Evolutionary conservation across 2,888 invertebrate species (phyloP).

Genomic region (Parascotia fuliginaria): DNA sequence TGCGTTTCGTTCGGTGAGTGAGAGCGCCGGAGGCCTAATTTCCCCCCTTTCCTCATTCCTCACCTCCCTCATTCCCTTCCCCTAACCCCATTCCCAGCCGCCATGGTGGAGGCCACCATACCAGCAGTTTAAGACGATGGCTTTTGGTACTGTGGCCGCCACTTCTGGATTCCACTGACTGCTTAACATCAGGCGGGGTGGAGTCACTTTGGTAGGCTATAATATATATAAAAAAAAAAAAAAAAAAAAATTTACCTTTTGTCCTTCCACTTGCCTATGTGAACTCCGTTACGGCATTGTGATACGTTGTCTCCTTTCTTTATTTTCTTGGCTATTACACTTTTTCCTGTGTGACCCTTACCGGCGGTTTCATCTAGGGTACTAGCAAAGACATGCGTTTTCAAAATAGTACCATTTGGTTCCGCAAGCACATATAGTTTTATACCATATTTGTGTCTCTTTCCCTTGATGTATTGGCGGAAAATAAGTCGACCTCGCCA

Average conservation of each 20-base stretch:
- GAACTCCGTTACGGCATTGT: slow-evolving; percentile 17
- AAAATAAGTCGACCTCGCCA: slow-evolving; percentile 34
- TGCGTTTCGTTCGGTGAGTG: no score
- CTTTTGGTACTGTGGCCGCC: no score
- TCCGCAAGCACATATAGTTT: slow-evolving; percentile 52
- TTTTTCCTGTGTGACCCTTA: slow-evolving; percentile 35
- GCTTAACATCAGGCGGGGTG: no score
- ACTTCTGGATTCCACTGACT: no score
- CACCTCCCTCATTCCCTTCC: no score
- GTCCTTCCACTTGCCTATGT: slow-evolving; percentile 30
- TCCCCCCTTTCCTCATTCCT: no score
- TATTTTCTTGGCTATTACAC: not conserved
- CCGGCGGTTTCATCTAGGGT: slow-evolving; percentile 25
- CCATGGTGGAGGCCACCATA: no score
- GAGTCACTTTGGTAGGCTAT: no score
- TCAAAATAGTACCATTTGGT: slow-evolving; percentile 47
- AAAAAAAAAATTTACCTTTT: slow-evolving; percentile 24
- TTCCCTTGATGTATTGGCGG: slow-evolving; percentile 49
- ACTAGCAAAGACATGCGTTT: slow-evolving; percentile 33
- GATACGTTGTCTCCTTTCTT: slow-evolving; percentile 12
- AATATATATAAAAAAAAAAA: no score
- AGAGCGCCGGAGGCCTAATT: no score
- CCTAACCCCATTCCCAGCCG: no score
- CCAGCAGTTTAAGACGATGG: no score
- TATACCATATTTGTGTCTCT: slow-evolving; percentile 51